Conservation (phyloP, 2,113 vertebrate genomes). For the Oenanthe oenanthe region DNA sequence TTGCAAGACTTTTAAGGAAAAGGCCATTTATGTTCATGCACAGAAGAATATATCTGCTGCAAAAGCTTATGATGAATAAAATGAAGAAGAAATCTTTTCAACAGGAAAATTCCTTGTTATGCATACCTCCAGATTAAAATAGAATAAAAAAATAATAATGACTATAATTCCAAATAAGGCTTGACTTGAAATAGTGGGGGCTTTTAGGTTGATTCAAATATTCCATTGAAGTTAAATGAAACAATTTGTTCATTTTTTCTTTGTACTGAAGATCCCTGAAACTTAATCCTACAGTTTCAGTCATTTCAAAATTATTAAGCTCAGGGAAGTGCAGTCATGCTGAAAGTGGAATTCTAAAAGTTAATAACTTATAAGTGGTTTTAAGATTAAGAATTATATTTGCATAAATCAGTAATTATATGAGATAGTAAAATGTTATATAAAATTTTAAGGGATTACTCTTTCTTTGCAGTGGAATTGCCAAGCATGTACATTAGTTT, state of each 20-base stretch:
- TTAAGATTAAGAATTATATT: background rate
- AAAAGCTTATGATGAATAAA: background rate
- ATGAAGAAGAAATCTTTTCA: background rate
- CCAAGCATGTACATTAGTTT: background rate
- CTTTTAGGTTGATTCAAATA: background rate
- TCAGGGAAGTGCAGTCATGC: background rate
- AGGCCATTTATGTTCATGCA: background rate
- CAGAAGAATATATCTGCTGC: background rate
- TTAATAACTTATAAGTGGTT: background rate
- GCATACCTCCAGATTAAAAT: background rate
- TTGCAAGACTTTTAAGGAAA: background rate
- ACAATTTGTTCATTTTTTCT: background rate
- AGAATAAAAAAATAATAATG: background rate
- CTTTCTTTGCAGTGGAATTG: background rate
- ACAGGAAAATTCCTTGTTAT: background rate
- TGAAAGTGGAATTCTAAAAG: background rate
- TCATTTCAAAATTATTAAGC: background rate
- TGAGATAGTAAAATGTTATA: background rate
- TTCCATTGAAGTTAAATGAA: background rate
- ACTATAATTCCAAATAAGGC: background rate
- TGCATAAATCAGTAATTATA: background rate
- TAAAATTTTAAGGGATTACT: background rate
- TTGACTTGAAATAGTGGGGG: background rate
- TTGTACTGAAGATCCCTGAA: background rate
- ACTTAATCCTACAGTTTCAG: background rate